Percentiles rank a stretch among this genome's conserved stretches.
phyloP scores from a whole-genome alignment of 1,140 invertebrate species.

The Pseudomyrmex sp. region DNA sequence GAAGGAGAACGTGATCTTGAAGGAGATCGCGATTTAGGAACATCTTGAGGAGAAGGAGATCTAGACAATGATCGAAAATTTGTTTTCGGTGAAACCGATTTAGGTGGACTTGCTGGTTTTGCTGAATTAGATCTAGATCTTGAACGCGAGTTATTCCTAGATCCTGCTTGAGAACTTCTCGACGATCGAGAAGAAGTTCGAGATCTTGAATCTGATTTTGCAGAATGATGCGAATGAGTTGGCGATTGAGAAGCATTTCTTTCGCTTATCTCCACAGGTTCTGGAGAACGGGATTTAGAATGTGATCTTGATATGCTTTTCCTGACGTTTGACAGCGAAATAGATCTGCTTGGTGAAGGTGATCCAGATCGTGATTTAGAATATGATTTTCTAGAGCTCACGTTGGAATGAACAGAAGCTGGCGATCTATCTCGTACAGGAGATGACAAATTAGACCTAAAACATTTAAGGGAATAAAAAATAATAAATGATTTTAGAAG shows the following conservation, averaged over 20 bases:
- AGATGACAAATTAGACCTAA: slow-evolving; percentile 65
- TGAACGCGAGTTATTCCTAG: slow-evolving; percentile 62
- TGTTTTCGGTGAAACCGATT: slow-evolving; percentile 39
- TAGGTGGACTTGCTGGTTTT: slow-evolving; percentile 46
- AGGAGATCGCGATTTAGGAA: slow-evolving; percentile 62
- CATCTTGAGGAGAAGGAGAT: slow-evolving; percentile 49
- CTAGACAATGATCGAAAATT: slow-evolving; percentile 59
- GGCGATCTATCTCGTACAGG: slow-evolving; percentile 57
- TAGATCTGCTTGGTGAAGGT: slow-evolving; percentile 48
- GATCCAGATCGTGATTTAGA: slow-evolving; percentile 68
- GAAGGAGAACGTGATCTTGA: slow-evolving; percentile 67
- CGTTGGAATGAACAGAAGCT: slow-evolving; percentile 55
- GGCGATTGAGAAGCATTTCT: slow-evolving; percentile 56
- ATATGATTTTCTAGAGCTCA: slow-evolving; percentile 66
- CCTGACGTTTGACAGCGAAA: slow-evolving; percentile 30
- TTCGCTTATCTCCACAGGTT: slow-evolving; percentile 3
- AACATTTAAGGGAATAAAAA: slow-evolving; percentile 4
- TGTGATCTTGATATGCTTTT: slow-evolving; percentile 61
- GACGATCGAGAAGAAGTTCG: slow-evolving; percentile 64
- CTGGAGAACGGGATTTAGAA: slow-evolving; percentile 62
- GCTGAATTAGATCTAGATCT: slow-evolving; percentile 65
- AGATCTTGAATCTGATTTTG: slow-evolving; percentile 65
- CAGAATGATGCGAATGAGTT: slow-evolving; percentile 29
- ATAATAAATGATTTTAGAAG: neutral
- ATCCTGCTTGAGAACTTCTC: slow-evolving; percentile 59